Percentiles rank a stretch among this genome's conserved stretches.
These are phyloP conservation scores for Nasonia oneida DNA, from an alignment of 2,888 invertebrate genomes.

Conservation along the genomic window DNA sequence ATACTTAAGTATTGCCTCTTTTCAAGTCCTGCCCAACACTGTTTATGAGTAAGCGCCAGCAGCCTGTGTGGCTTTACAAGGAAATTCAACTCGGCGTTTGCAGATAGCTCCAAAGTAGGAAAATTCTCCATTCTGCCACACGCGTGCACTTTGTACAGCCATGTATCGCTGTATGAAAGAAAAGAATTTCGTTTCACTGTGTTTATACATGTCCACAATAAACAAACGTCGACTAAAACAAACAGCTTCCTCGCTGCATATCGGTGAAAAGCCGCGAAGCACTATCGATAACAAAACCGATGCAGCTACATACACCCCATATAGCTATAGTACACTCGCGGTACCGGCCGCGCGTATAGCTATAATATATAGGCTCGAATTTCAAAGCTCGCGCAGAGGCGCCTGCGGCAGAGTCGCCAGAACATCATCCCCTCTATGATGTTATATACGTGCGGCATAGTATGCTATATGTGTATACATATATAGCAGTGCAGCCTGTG, in stretches of 20 bases:
- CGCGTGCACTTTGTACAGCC: constrained; percentile 1
- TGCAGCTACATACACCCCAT: neutral
- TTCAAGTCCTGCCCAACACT: too few relatives aligned
- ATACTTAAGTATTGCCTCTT: too few relatives aligned
- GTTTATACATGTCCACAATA: neutral
- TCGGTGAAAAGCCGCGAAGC: neutral
- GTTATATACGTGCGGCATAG: neutral
- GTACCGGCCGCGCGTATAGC: neutral
- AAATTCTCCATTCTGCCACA: neutral
- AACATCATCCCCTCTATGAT: neutral
- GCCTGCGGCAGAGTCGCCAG: constrained; percentile 27
- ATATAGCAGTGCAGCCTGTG: neutral
- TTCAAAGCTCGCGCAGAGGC: constrained; percentile 18
- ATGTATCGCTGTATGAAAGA: too few relatives aligned
- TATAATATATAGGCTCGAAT: constrained; percentile 51
- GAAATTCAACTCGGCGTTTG: constrained; percentile 19
- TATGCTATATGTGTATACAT: neutral
- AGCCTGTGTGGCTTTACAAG: constrained; percentile 31
- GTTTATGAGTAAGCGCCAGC: too few relatives aligned
- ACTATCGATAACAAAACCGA: neutral
- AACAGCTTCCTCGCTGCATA: neutral
- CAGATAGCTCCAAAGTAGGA: constrained; percentile 30
- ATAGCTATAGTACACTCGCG: neutral
- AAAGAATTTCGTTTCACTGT: neutral
- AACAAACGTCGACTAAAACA: neutral